These are phyloP conservation scores for Cichlasoma orientale DNA, from an alignment of 2,797 vertebrate genomes.

Conservation along the genomic window DNA sequence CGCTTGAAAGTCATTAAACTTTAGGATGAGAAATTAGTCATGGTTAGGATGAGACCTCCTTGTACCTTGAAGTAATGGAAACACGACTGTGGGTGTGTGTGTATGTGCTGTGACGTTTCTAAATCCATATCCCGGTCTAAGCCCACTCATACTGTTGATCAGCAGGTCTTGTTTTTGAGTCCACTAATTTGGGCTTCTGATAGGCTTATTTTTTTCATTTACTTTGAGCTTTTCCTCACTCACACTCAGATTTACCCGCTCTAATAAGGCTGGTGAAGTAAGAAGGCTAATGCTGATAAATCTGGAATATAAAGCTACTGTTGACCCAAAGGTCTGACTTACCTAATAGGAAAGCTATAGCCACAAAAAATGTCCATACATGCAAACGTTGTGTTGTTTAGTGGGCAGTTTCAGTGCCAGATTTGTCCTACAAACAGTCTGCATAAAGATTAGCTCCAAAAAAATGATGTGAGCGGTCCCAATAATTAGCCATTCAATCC, in stretches of 20 bases:
- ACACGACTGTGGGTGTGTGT: neutral
- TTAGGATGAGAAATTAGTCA: neutral
- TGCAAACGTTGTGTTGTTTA: neutral
- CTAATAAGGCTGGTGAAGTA: neutral
- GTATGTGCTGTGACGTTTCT: slow-evolving; percentile 20
- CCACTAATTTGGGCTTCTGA: slow-evolving; percentile 26
- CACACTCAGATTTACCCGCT: neutral
- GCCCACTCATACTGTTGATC: slow-evolving; percentile 44
- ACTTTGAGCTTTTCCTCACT: slow-evolving; percentile 22
- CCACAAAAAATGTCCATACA: neutral
- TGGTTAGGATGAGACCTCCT: neutral
- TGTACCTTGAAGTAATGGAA: neutral
- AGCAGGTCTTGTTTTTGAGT: slow-evolving; percentile 47
- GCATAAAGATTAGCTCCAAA: slow-evolving; percentile 15
- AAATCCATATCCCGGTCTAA: slow-evolving; percentile 60
- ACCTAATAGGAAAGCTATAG: neutral
- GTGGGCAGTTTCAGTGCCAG: neutral
- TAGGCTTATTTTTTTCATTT: slow-evolving; percentile 4
- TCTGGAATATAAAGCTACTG: neutral
- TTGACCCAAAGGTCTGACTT: slow-evolving; percentile 3
- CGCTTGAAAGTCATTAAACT: neutral
- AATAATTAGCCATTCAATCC: slow-evolving; percentile 27
- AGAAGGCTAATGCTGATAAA: neutral
- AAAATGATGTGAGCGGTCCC: neutral
- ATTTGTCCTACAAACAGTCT: neutral